Evolutionary conservation across 1,140 invertebrate species (phyloP).

Genomic region (Lysiphlebus fabarum): DNA sequence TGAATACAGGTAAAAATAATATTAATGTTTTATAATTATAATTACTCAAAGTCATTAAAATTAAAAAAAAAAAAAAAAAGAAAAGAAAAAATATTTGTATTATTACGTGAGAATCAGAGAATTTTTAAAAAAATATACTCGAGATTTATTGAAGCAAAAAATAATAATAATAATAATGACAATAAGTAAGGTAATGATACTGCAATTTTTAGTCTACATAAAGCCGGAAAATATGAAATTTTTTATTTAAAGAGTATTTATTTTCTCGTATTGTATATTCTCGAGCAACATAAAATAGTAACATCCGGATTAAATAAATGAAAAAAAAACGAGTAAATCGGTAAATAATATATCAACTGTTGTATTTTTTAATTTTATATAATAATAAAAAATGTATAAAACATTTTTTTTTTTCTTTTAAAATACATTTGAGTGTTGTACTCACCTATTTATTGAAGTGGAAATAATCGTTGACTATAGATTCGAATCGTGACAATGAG

Average conservation of each 20-base stretch:
- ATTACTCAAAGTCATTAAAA: constrained; percentile 4
- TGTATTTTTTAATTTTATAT: too few species aligned
- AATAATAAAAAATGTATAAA: too few species aligned
- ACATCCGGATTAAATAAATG: neutral
- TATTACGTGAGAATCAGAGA: constrained; percentile 4
- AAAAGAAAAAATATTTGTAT: neutral
- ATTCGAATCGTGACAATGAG: constrained; percentile 28
- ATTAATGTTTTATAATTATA: constrained; percentile 5
- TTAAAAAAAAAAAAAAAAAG: constrained; percentile 2
- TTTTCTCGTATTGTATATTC: neutral
- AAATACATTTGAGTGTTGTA: too few species aligned
- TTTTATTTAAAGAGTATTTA: constrained; percentile 9
- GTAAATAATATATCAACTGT: too few species aligned
- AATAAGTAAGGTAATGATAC: too few species aligned
- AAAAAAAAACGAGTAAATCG: too few species aligned
- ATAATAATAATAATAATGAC: too few species aligned
- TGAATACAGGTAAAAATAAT: constrained; percentile 64
- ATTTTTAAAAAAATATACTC: neutral
- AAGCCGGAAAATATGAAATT: constrained; percentile 11
- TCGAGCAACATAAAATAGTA: neutral
- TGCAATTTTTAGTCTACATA: neutral
- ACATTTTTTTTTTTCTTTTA: too few species aligned
- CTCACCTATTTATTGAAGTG: too few species aligned
- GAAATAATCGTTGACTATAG: too few species aligned
- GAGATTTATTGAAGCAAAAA: constrained; percentile 1